These are phyloP conservation scores for Crocuta crocuta DNA, from an alignment of 2,113 vertebrate species.

Conservation along the genomic window DNA sequence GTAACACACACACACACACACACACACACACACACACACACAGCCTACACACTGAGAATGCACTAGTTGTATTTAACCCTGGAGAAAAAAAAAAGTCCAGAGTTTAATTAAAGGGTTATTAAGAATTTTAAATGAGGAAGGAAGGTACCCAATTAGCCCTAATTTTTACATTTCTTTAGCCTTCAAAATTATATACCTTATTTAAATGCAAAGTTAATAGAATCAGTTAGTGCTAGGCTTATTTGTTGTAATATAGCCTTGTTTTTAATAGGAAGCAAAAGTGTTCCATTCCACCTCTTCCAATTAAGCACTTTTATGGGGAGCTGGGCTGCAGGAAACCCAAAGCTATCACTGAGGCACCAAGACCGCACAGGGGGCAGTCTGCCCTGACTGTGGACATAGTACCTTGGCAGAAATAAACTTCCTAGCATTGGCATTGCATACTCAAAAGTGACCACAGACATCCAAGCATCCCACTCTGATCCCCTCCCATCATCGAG, in stretches of 20 bases:
- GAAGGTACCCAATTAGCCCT: slow-evolving; percentile 38
- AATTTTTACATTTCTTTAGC: slow-evolving; percentile 38
- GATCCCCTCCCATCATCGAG: neutral
- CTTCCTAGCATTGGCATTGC: neutral
- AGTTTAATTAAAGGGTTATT: slow-evolving; percentile 20
- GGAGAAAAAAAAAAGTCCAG: neutral
- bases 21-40: neutral
- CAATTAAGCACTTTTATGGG: slow-evolving; percentile 35
- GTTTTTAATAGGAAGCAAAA: slow-evolving; percentile 37
- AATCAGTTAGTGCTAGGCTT: neutral
- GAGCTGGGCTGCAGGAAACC: neutral
- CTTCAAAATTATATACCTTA: slow-evolving; percentile 58
- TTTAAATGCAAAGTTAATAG: slow-evolving; percentile 64
- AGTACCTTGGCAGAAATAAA: neutral
- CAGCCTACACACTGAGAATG: neutral
- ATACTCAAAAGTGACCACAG: neutral
- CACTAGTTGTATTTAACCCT: neutral
- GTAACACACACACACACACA: neutral
- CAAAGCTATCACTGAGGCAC: neutral
- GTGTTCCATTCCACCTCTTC: neutral
- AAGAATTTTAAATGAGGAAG: slow-evolving; percentile 43
- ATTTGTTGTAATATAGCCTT: slow-evolving; percentile 49
- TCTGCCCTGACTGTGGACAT: neutral
- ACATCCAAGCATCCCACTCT: neutral
- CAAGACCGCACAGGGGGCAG: fast-evolving